phyloP scores from a whole-genome alignment of 2,888 invertebrate genomes.

The Pristionchus exspectatus region DNA sequence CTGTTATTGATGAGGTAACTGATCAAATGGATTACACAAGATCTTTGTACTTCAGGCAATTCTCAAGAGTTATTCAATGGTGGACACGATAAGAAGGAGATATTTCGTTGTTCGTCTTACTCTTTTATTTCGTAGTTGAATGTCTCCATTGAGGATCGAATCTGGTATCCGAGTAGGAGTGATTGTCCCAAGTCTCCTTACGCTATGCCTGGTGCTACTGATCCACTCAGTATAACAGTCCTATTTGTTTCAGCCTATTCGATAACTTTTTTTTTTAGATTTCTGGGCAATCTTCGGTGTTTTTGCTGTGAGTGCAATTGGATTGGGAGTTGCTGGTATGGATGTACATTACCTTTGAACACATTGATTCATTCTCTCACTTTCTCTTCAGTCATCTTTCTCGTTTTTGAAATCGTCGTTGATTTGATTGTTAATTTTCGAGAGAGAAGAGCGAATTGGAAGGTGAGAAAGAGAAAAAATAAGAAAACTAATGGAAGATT shows the following conservation, averaged over 20 bases:
- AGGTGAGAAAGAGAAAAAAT: not conserved
- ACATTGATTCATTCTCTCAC: not conserved
- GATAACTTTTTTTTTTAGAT: not conserved
- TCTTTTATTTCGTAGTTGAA: not conserved
- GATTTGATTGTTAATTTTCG: not conserved
- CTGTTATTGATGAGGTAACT: not conserved
- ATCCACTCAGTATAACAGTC: not conserved
- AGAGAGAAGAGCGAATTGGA: not conserved
- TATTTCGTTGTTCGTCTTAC: not conserved
- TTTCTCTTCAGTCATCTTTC: constrained; percentile 19
- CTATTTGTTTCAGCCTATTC: too few species aligned
- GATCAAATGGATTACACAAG: not conserved
- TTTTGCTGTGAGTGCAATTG: not conserved
- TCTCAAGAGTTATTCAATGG: constrained; percentile 45
- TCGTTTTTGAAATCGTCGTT: not conserved
- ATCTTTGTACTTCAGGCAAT: not conserved
- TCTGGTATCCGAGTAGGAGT: constrained; percentile 12
- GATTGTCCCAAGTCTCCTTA: constrained; percentile 19
- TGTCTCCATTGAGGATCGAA: not conserved
- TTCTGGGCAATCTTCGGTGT: constrained; percentile 40
- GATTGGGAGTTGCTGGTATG: constrained; percentile 23
- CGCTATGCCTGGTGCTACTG: constrained; percentile 5
- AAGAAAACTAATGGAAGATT: not conserved
- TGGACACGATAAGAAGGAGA: constrained; percentile 8
- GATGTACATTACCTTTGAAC: not conserved